Evolutionary conservation across 2,888 invertebrate species (phyloP), one percentile per base, ranked within the genome.

Genomic region (Lasioglossum vierecki): DNA sequence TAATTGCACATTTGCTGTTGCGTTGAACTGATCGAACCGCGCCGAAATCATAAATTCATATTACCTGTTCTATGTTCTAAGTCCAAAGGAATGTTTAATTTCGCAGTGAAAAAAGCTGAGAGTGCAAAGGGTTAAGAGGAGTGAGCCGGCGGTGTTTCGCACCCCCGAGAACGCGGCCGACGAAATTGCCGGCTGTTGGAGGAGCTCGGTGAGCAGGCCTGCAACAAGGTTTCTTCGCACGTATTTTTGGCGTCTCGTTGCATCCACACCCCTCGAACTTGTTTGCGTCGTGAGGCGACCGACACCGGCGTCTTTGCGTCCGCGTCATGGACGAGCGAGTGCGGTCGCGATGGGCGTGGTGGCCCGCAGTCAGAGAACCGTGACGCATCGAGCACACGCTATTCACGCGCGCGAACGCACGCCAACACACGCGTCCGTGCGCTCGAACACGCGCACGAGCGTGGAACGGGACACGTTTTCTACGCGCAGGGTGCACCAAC

Each of bases 311-410:
- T 90, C 91, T 92, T 93, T 91, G 92, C 92, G n/a, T 88, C 88
- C 78, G 90, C 91, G 93, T 94, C 93, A 92, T 90, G 93, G 93
- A 90, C 92, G 94, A 93, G 91, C 93, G 92, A 93, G 92, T 90
- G 91, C 88, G 93, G 92, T 92, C 92, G 92, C 91, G 91, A 93
- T 94, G 94, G 94, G 94, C 94, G 95, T 94, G 93, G 92, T 91
- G 82, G 89, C 79, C 84, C 85, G 89, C 89, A 92, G 88, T 90
- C 91, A 87, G 88, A 91, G 88, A 88, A 88, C 92, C 91, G 88
- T 92, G 90, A 92, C 91, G 88, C 91, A 91, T 92, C 88, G 87
- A 89, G 89, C 88, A 81, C 82, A 85, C 88, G 79, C 84, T 89
- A 83, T 87, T 88, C 86, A 88, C 88, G 85, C 85, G 78, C 80